Base-by-base conservation (phyloP, 2,113 vertebrate species). In the Lophotis ruficrista region DNA sequence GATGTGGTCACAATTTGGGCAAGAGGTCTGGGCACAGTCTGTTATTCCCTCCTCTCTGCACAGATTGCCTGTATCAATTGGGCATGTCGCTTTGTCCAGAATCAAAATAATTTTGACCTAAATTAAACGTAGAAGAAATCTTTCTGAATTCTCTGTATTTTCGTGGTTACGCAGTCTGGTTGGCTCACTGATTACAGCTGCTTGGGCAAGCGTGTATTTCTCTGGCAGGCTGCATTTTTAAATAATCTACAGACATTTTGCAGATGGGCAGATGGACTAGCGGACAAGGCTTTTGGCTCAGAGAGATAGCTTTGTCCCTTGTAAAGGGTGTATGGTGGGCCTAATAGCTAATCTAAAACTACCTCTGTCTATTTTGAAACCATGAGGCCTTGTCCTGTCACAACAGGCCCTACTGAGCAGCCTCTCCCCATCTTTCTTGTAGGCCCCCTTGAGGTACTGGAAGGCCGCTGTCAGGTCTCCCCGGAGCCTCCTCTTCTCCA, bases 231-330 rank as follows among this genome's bases (percentile, higher is more conserved):
- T 6, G 30, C 21, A 2, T 8, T 47, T 18, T 17, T 30, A 2
- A 31, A 24, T 1, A 2, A 8, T 0, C 6, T 33, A 1, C 56
- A 24, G 56, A 13, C 20, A 2, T 4, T 4, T 14, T 33, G 37
- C 71, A 45, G 84, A 23, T 9, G 30, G 48, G 75, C 69, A 85
- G 45, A 5, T 14, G 72, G 61, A 8, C 5, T 37, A 47, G 10
- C 10, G 33, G 22, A 4, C 3, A 1, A 43, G 75, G 84, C 23
- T 61, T 61, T 72, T 0, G 8, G n/a, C 27, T 54, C 4, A 0
- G 25, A 57, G 24, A 47, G 47, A 12, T 25, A 23, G 22, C 37
- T 51, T 45, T 30, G 50, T 18, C 14, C 43, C 31, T 21, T 18
- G 12, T 5, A 6, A 6, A 45, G 62, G 41, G 12, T n/a, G 48